Evolutionary conservation across 2,797 vertebrate genomes (phyloP).

Genomic region (Schizopygopsis pylzovi): DNA sequence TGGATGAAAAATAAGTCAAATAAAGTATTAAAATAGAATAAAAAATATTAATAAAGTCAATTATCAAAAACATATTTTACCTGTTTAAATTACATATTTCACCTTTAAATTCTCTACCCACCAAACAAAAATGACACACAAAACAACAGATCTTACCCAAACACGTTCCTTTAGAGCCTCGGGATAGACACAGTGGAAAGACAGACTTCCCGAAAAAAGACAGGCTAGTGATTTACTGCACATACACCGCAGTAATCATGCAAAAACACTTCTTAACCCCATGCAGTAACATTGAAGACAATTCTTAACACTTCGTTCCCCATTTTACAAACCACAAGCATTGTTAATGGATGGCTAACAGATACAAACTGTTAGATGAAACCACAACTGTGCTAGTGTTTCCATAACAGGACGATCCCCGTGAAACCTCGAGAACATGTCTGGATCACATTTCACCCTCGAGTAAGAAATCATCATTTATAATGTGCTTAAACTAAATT

Average conservation of each 20-base stretch:
- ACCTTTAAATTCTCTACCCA: neutral
- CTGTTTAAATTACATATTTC: neutral
- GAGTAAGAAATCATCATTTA: neutral
- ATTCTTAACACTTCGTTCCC: neutral
- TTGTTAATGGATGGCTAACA: neutral
- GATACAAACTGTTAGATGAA: conserved; percentile 22
- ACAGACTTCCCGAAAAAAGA: conserved; percentile 1
- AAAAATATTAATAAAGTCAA: no score
- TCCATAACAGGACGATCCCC: neutral
- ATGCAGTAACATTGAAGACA: neutral
- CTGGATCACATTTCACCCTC: conserved; percentile 9
- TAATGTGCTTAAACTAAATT: neutral
- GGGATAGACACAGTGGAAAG: neutral
- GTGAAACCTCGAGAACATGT: neutral
- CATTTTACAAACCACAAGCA: conserved; percentile 15
- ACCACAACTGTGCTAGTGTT: neutral
- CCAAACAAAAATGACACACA: conserved; percentile 1
- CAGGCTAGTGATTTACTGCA: neutral
- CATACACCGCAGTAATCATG: neutral
- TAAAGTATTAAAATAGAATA: no score
- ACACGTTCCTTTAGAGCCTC: conserved; percentile 19
- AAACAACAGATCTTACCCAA: conserved; percentile 1
- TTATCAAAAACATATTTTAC: neutral
- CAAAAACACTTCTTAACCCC: neutral
- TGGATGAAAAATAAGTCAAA: neutral